phyloP scores from a whole-genome alignment of 2,797 vertebrate species.

The Borostomias antarcticus region DNA sequence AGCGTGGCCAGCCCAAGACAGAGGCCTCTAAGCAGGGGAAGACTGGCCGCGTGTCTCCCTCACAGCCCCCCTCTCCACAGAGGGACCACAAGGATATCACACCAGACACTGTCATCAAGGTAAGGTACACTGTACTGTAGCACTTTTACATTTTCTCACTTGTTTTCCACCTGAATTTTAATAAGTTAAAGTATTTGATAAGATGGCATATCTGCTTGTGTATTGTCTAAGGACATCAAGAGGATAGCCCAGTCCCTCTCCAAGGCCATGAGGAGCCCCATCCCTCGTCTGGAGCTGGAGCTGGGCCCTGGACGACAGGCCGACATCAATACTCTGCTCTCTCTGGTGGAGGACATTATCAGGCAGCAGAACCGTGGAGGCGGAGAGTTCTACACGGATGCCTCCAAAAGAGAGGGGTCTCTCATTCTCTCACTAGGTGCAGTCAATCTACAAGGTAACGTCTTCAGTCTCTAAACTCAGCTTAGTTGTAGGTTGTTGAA shows the following conservation, averaged over 20 bases:
- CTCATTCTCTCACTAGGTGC: constrained; percentile 72
- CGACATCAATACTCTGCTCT: constrained; percentile 88
- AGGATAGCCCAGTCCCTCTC: constrained; percentile 86
- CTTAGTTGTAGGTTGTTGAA: no score
- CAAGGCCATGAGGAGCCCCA: constrained; percentile 81
- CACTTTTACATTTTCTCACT: not conserved
- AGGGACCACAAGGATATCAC: constrained; percentile 78
- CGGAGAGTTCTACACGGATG: constrained; percentile 75
- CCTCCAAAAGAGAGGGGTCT: constrained; percentile 68
- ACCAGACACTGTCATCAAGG: constrained; percentile 88
- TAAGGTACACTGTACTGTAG: constrained; percentile 34
- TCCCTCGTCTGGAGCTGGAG: constrained; percentile 66
- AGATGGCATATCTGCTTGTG: constrained; percentile 9
- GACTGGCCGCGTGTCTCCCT: constrained; percentile 69
- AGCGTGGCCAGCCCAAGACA: constrained; percentile 52
- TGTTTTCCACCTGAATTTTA: not conserved
- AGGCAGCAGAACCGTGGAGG: constrained; percentile 76
- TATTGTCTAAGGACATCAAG: constrained; percentile 81
- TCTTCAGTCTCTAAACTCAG: no score
- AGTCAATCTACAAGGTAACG: constrained; percentile 76
- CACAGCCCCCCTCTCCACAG: constrained; percentile 59
- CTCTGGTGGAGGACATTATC: constrained; percentile 87
- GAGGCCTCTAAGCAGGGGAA: constrained; percentile 71
- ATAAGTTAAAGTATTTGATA: constrained; percentile 12
- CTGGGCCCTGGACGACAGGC: constrained; percentile 69